A percentile compares a stretch with the other conserved stretches of the same genome.
These are phyloP conservation scores for Coracopsis vasa DNA, from an alignment of 2,113 vertebrate species.

Conservation along the genomic window DNA sequence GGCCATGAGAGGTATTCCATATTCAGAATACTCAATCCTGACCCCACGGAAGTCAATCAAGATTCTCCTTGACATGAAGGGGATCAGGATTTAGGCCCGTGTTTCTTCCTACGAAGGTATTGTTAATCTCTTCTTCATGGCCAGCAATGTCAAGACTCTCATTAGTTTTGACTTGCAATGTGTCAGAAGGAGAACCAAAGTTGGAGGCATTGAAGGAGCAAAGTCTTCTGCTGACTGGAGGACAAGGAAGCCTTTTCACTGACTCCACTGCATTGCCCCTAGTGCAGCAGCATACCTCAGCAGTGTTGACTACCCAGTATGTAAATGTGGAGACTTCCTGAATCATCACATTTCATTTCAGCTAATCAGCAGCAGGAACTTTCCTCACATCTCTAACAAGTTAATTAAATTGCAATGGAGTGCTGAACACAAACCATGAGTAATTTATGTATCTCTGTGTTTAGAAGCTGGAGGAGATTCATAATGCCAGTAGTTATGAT, in stretches of 20 bases:
- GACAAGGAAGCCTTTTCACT: not conserved
- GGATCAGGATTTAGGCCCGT: not conserved
- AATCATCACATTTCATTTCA: conserved; percentile 52
- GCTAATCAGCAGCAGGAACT: conserved; percentile 48
- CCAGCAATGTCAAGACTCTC: not conserved
- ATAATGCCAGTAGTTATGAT: conserved; percentile 38
- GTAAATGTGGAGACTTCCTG: conserved; percentile 36
- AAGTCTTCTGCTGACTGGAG: not conserved
- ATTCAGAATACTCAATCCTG: conserved; percentile 35
- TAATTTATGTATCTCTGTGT: conserved; percentile 15
- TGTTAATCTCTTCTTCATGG: not conserved
- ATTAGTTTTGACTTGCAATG: not conserved
- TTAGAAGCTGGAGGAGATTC: conserved; percentile 73
- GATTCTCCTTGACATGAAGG: not conserved
- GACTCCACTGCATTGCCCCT: not conserved
- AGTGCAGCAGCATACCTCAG: not conserved
- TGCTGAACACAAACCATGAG: conserved; percentile 3
- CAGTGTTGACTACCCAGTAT: not conserved
- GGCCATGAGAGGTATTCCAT: conserved; percentile 4
- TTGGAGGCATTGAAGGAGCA: not conserved
- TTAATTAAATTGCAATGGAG: conserved; percentile 45
- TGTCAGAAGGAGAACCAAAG: not conserved
- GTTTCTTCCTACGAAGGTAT: not conserved
- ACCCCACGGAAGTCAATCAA: not conserved
- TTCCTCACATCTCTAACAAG: conserved; percentile 41